A percentile compares a stretch with the other conserved stretches of the same genome.
These are phyloP conservation scores for Coronaproctus castanopsis DNA, from an alignment of 2,888 invertebrate genomes.

Conservation along the genomic window DNA sequence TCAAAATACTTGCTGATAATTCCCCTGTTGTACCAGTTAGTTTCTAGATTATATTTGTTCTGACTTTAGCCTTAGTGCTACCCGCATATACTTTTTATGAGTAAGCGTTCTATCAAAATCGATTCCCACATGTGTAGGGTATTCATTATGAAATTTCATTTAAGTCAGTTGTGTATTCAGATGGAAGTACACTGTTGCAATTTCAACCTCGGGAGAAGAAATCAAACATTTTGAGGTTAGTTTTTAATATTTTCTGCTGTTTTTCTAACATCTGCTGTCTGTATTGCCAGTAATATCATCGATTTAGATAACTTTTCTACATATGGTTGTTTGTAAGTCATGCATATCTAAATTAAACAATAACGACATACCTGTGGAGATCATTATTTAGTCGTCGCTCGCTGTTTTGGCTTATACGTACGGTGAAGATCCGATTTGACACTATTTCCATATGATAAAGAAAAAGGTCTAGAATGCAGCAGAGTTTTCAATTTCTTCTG, in stretches of 20 bases:
- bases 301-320: not conserved
- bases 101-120: not conserved
- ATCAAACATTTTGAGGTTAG: not conserved
- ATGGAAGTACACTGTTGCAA: not conserved
- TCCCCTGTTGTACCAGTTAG: not conserved
- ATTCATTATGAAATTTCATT: not conserved
- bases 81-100: not conserved
- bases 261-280: not conserved
- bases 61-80: not conserved
- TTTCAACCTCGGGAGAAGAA: not conserved
- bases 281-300: not conserved
- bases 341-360: not conserved
- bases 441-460: not conserved
- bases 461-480: not conserved
- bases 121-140: not conserved
- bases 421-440: not conserved
- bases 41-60: not conserved
- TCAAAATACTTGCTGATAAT: not conserved
- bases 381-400: not conserved
- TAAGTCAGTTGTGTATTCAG: not conserved
- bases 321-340: not conserved
- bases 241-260: not conserved
- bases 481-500: not conserved
- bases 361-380: not conserved
- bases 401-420: not conserved